These are phyloP conservation scores for Samia ricini DNA, from an alignment of 1,140 invertebrate species.

Conservation along the genomic window DNA sequence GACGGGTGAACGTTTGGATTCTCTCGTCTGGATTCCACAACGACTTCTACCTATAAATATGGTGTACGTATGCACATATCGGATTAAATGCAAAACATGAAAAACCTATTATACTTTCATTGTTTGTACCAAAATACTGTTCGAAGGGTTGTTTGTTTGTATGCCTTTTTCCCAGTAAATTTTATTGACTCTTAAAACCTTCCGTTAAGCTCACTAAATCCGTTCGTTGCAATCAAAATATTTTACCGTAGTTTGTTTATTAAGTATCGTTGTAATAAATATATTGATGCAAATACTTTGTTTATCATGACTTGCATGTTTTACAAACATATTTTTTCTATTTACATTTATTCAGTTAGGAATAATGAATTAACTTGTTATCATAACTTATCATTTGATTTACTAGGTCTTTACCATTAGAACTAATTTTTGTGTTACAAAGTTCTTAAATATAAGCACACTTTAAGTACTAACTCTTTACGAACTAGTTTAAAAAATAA, in stretches of 20 bases:
- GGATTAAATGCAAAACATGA: slow-evolving; percentile 62
- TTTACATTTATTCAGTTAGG: no score
- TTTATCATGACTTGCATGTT: no score
- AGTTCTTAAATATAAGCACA: no score
- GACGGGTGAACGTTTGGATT: slow-evolving; percentile 47
- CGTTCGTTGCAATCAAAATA: slow-evolving; percentile 27
- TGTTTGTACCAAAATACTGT: slow-evolving; percentile 60
- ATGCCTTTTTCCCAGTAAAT: slow-evolving; percentile 56
- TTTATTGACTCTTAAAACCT: slow-evolving; percentile 68
- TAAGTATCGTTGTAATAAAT: slow-evolving; percentile 8
- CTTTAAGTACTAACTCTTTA: no score
- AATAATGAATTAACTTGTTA: no score
- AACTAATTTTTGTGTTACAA: no score
- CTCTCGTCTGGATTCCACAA: slow-evolving; percentile 39
- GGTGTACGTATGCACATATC: slow-evolving; percentile 37
- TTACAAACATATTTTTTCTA: no score
- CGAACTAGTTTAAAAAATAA: no score
- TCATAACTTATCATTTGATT: no score
- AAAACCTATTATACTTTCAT: slow-evolving; percentile 68
- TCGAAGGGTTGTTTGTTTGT: slow-evolving; percentile 29
- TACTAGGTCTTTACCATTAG: no score
- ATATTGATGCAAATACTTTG: no score
- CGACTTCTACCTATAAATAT: not conserved
- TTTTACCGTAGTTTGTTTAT: slow-evolving; percentile 9
- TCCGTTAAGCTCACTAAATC: slow-evolving; percentile 53